Base-by-base conservation (phyloP, 2,888 invertebrate genomes). In the Dione vanillae region DNA sequence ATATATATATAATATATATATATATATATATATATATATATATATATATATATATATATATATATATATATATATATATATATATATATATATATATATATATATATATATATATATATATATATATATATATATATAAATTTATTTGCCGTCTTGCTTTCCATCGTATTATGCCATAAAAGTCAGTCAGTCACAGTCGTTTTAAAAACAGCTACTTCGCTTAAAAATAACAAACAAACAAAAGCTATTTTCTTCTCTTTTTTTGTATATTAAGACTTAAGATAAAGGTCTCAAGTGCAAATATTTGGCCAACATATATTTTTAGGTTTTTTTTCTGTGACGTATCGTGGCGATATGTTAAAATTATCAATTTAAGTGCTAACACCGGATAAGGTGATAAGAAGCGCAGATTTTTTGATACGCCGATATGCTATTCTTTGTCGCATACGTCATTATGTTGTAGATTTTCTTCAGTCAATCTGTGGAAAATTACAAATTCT, bases 201-300 rank as follows among this genome's bases (percentile, higher is more conserved):
- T n/a, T n/a, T n/a, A n/a, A 16, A 47, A 3, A 10, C 16, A 16
- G 10, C 11, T 11, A 49, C 16, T 19, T 49, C 5, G n/a, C 7
- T n/a, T 9, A 49, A 56, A 16, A n/a, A 56, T 7, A 19, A 16
- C 16, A 40, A 6, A 54, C 52, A 56, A 56, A 40, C 12, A 16
- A 40, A 40, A 16, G 35, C 27, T n/a, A n/a, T n/a, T n/a, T n/a
- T n/a, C n/a, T n/a, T n/a, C n/a, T n/a, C n/a, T 37, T 11, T 19
- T 49, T 56, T 27, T 58, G 1, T 14, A 43, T 41, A 41, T 14
- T 0, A 19, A 43, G 16, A 61, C 27, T 27, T 43, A 16, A 54
- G 59, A 41, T 61, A 43, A 61, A n/a, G 27, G 43, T 59, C 59
- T 61, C 59, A 45, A 61, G 59, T 61, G 43, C 43, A 20, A 61